phyloP scores from a whole-genome alignment of 1,140 invertebrate genomes.

The Apocrypta bakeri region DNA sequence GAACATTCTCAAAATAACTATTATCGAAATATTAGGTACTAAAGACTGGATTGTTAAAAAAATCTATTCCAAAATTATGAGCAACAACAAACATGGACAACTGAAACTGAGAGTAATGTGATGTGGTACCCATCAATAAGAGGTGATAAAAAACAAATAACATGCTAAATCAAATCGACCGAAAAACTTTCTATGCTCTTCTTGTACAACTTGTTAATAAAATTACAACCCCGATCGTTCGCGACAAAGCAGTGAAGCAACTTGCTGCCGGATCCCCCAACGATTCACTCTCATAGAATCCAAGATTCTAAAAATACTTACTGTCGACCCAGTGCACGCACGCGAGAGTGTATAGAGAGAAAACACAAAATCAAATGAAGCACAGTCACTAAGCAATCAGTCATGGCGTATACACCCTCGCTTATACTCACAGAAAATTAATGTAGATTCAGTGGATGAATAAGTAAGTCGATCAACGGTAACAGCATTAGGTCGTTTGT shows the following conservation, averaged over 20 bases:
- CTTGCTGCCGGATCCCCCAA: not conserved
- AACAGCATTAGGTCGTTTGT: not conserved
- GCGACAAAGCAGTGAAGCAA: not conserved
- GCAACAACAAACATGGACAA: no score
- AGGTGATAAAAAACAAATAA: no score
- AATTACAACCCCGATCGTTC: not conserved
- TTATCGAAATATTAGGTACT: no score
- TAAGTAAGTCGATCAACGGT: not conserved
- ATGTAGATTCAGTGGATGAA: not conserved
- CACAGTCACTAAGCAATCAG: conserved; percentile 12
- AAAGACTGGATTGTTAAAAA: no score
- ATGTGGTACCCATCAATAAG: no score
- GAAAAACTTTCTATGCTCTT: not conserved
- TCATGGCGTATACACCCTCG: not conserved
- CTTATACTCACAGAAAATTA: not conserved
- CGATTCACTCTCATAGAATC: no score
- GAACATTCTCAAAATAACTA: no score
- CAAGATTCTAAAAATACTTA: conserved; percentile 25
- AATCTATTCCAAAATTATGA: no score
- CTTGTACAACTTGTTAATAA: not conserved
- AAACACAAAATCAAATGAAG: not conserved
- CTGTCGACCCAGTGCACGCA: not conserved
- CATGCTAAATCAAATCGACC: not conserved
- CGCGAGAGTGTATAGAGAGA: not conserved
- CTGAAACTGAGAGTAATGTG: no score